Evolutionary conservation across 1,140 invertebrate species (phyloP), one percentile per base, ranked within the genome.

Genomic region (Cylas formicarius): DNA sequence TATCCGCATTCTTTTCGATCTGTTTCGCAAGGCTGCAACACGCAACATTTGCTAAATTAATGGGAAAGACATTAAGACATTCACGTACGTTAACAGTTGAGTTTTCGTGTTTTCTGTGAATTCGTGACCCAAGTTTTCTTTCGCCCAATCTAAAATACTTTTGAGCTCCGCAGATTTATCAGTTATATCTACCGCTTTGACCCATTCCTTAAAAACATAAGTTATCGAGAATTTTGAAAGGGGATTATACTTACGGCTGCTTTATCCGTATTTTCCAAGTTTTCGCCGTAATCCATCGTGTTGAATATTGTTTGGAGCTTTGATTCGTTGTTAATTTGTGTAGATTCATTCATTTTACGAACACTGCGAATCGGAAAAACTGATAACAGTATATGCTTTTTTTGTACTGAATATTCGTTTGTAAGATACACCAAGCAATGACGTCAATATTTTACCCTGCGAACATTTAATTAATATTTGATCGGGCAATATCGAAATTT

Each of bases 281-380:
- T 48, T 18, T 46, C 16, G 14, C 50, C 53, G 48, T 60, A 60
- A 7, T 36, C 37, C 58, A 60, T 60, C 2, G 23, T 52, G 20
- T 46, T 36, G 28, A 60, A 56, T 20, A 52, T 46, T 29, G 53
- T 36, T 34, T 48, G 26, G 23, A 34, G 14, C 26, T 21, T 41
- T 34, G n/a, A n/a, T n/a, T n/a, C n/a, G n/a, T n/a, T n/a, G n/a
- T n/a, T n/a, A n/a, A n/a, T n/a, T n/a, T n/a, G n/a, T n/a, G n/a
- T n/a, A n/a, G n/a, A n/a, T n/a, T n/a, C n/a, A n/a, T n/a, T n/a
- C n/a, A n/a, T n/a, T n/a, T n/a, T n/a, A n/a, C n/a, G n/a, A n/a
- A n/a, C n/a, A n/a, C n/a, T n/a, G n/a, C n/a, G n/a, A n/a, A n/a
- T n/a, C n/a, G n/a, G n/a, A n/a, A n/a, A n/a, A n/a, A n/a, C n/a